Conservation (phyloP, 2,797 vertebrate species). For the Tadarida brasiliensis region DNA sequence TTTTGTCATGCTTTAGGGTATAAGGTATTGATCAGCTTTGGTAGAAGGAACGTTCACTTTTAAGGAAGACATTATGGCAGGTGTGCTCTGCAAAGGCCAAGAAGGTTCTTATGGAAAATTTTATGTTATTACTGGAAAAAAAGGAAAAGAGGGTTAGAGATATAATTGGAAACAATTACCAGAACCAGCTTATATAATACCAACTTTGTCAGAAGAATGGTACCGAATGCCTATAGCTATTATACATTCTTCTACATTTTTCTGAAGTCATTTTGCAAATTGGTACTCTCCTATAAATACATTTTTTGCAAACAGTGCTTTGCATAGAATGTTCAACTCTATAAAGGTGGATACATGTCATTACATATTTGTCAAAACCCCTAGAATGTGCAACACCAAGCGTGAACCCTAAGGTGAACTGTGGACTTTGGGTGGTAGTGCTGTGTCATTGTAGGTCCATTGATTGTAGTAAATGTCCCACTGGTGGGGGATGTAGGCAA, state of each 20-base stretch:
- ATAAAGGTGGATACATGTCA: background rate
- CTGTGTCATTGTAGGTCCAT: fast-evolving
- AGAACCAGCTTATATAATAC: background rate
- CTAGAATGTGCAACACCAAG: background rate
- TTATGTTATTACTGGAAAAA: conserved; percentile 37
- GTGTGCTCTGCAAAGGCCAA: background rate
- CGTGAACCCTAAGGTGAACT: background rate
- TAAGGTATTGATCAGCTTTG: conserved; percentile 31
- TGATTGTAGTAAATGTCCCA: fast-evolving
- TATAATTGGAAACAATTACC: conserved; percentile 47
- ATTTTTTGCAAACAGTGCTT: background rate
- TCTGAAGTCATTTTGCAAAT: conserved; percentile 49
- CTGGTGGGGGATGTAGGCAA: background rate
- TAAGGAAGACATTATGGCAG: conserved; percentile 12
- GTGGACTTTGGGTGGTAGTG: background rate
- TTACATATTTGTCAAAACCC: background rate
- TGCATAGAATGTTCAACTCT: background rate
- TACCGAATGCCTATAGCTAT: conserved; percentile 43
- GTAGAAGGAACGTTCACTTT: background rate
- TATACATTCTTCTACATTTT: conserved; percentile 50
- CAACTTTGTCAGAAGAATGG: conserved; percentile 43
- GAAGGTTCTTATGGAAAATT: background rate
- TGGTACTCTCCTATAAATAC: background rate
- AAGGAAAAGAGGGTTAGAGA: conserved; percentile 1
- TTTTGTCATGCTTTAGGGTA: conserved; percentile 62